These are phyloP conservation scores for Falco concolor DNA, from an alignment of 2,797 vertebrate species.

Conservation along the genomic window DNA sequence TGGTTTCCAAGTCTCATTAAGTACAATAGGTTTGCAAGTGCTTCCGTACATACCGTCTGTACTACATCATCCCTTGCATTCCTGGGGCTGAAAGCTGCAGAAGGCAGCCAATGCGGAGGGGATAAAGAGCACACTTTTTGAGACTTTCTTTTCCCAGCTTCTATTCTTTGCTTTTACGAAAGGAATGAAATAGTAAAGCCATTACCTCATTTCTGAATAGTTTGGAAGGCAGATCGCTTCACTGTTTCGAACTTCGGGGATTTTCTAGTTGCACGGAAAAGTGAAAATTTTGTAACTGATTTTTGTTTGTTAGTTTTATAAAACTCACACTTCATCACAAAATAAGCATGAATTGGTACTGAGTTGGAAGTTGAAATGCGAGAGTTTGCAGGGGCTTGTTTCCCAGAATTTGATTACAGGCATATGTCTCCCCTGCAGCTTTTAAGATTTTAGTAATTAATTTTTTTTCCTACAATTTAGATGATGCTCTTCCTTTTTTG, in stretches of 20 bases:
- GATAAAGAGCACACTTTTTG: constrained; percentile 29
- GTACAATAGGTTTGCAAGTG: constrained; percentile 46
- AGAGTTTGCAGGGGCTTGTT: constrained; percentile 37
- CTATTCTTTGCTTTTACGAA: constrained; percentile 33
- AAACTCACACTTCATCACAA: constrained; percentile 1
- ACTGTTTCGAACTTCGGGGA: not conserved
- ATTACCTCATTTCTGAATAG: constrained; percentile 46
- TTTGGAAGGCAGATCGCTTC: not conserved
- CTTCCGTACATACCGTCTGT: constrained; percentile 36
- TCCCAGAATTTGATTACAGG: constrained; percentile 53
- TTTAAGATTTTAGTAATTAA: constrained; percentile 36
- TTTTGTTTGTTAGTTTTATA: constrained; percentile 36
- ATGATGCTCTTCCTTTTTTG: not conserved
- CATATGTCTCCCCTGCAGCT: constrained; percentile 45
- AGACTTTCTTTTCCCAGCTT: constrained; percentile 43
- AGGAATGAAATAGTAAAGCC: constrained; percentile 40
- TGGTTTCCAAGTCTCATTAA: constrained; percentile 64
- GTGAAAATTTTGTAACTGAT: not conserved
- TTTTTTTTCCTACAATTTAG: constrained; percentile 10
- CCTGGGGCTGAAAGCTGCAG: constrained; percentile 54
- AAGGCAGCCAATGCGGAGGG: constrained; percentile 19
- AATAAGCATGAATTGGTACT: constrained; percentile 15
- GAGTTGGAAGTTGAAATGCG: constrained; percentile 34
- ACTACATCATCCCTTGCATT: constrained; percentile 58
- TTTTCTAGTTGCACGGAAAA: not conserved